Evolutionary conservation across 2,888 invertebrate species (phyloP).

Genomic region (Cephus pygmeus): DNA sequence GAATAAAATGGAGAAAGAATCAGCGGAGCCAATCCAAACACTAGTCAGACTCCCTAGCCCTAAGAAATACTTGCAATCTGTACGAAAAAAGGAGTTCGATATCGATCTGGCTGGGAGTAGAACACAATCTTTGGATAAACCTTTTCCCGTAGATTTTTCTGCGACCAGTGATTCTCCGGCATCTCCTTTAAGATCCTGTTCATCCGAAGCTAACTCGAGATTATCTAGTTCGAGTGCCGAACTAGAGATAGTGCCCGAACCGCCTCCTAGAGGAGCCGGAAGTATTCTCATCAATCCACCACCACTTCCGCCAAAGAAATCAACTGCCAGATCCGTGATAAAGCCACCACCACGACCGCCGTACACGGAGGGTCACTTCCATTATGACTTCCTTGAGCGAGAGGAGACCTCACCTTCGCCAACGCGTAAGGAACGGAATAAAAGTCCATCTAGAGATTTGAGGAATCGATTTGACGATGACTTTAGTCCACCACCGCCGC

Average conservation of each 20-base stretch:
- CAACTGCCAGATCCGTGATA: conserved; percentile 69
- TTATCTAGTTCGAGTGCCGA: conserved; percentile 60
- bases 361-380: conserved; percentile 68
- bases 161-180: conserved; percentile 49
- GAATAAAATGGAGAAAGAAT: conserved; percentile 35
- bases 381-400: conserved; percentile 70
- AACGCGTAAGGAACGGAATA: conserved; percentile 29
- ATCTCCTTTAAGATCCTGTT: conserved; percentile 54
- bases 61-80: conserved; percentile 55
- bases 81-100: conserved; percentile 49
- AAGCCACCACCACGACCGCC: conserved; percentile 77
- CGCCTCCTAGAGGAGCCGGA: conserved; percentile 76
- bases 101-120: conserved; percentile 44
- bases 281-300: conserved; percentile 76
- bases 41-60: conserved; percentile 62
- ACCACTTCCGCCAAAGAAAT: conserved; percentile 79
- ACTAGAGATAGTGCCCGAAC: conserved; percentile 70
- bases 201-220: conserved; percentile 57
- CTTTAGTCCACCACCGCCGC: conserved; percentile 54
- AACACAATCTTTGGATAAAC: conserved; percentile 48
- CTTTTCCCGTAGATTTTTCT: conserved; percentile 59
- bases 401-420: conserved; percentile 57
- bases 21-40: conserved; percentile 46
- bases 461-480: conserved; percentile 57
- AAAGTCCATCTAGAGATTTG: conserved; percentile 36